Conservation (phyloP, 2,113 vertebrate genomes). For the Chionis minor region DNA sequence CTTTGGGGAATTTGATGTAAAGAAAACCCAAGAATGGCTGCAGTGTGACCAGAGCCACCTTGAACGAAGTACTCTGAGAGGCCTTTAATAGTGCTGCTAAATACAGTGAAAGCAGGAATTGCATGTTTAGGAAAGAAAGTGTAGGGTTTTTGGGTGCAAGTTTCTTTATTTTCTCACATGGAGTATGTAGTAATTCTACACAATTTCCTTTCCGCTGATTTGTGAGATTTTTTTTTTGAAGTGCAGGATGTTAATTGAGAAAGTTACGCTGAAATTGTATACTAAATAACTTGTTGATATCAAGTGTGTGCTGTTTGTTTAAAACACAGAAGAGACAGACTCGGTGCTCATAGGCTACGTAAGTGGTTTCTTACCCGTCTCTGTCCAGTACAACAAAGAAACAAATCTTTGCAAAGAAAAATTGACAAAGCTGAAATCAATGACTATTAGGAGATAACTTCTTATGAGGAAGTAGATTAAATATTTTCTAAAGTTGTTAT, state of each 20-base stretch:
- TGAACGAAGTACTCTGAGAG: not conserved
- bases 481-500: not conserved
- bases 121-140: not conserved
- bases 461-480: not conserved
- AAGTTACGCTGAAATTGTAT: not conserved
- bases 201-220: too few species aligned
- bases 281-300: not conserved
- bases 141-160: not conserved
- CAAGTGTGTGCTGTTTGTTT: not conserved
- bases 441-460: not conserved
- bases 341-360: not conserved
- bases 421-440: not conserved
- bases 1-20: not conserved
- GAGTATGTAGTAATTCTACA: not conserved
- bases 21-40: not conserved
- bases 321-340: not conserved
- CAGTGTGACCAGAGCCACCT: not conserved
- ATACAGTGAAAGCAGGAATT: not conserved
- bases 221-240: not conserved
- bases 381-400: not conserved
- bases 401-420: not conserved
- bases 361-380: not conserved
- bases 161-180: not conserved
- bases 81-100: not conserved
- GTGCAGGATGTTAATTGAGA: not conserved